A percentile compares a stretch with the other conserved stretches of the same genome.
phyloP scores from a whole-genome alignment of 2,113 vertebrate species.

The Ceuthmochares aereus region DNA sequence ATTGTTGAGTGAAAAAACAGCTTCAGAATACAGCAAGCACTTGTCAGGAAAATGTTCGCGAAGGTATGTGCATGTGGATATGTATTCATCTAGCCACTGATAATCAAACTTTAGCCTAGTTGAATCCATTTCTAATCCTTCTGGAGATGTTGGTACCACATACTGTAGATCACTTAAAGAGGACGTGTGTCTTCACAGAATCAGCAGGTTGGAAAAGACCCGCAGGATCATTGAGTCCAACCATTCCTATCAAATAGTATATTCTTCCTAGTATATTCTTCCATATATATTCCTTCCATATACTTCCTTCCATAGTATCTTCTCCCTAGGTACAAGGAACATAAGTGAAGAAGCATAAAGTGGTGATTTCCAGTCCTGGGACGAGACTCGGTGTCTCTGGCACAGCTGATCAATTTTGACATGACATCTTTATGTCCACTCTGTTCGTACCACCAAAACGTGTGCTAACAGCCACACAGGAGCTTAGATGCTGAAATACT shows the following conservation, averaged over 20 bases:
- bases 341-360: background rate
- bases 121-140: background rate
- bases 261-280: no score
- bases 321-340: background rate
- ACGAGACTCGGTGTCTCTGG: background rate
- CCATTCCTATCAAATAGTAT: no score
- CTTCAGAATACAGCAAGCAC: background rate
- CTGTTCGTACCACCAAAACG: background rate
- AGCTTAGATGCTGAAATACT: background rate
- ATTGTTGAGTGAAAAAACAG: background rate
- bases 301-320: background rate
- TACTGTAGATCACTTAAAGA: background rate
- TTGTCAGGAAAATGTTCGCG: background rate
- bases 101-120: background rate
- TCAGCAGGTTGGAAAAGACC: no score
- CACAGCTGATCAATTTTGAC: background rate
- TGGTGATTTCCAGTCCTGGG: background rate
- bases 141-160: background rate
- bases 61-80: background rate
- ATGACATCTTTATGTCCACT: conserved; percentile 8
- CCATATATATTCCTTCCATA: no score
- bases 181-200: accelerated
- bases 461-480: background rate
- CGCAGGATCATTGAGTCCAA: no score
- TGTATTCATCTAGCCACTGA: background rate